phyloP scores from a whole-genome alignment of 1,140 invertebrate species.

The Episyrphus balteatus region DNA sequence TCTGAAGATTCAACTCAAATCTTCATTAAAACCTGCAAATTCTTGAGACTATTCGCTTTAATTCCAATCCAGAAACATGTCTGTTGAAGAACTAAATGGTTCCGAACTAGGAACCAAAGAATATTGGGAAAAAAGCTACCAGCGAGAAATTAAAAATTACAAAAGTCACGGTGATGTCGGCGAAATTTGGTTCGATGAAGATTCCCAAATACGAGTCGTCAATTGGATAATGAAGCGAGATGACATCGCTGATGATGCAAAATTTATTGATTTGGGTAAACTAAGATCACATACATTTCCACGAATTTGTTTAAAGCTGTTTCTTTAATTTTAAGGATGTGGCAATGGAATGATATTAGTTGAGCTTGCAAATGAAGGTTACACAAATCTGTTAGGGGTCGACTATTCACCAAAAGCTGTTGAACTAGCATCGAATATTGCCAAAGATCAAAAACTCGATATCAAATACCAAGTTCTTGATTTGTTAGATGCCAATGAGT shows the following conservation, averaged over 20 bases:
- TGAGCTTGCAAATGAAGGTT: constrained; percentile 63
- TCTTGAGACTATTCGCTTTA: no score
- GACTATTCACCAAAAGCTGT: constrained; percentile 78
- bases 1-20: no score
- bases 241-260: constrained; percentile 33
- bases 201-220: constrained; percentile 60
- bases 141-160: constrained; percentile 71
- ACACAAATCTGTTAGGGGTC: constrained; percentile 60
- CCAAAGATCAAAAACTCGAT: constrained; percentile 41
- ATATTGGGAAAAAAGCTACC: constrained; percentile 78
- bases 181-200: constrained; percentile 88
- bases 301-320: not conserved
- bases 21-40: no score
- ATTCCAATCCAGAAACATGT: no score
- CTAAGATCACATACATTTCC: not conserved
- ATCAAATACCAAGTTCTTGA: constrained; percentile 46
- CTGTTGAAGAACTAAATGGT: constrained; percentile 46
- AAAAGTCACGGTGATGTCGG: constrained; percentile 74
- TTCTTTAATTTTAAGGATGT: constrained; percentile 50
- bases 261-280: constrained; percentile 52
- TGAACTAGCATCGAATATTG: constrained; percentile 55
- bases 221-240: constrained; percentile 47
- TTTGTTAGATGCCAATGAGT: constrained; percentile 10
- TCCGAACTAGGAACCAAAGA: constrained; percentile 70
- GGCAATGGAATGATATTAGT: constrained; percentile 83